Evolutionary conservation across 2,797 vertebrate species (phyloP).

Genomic region (Clarias laeviceps): DNA sequence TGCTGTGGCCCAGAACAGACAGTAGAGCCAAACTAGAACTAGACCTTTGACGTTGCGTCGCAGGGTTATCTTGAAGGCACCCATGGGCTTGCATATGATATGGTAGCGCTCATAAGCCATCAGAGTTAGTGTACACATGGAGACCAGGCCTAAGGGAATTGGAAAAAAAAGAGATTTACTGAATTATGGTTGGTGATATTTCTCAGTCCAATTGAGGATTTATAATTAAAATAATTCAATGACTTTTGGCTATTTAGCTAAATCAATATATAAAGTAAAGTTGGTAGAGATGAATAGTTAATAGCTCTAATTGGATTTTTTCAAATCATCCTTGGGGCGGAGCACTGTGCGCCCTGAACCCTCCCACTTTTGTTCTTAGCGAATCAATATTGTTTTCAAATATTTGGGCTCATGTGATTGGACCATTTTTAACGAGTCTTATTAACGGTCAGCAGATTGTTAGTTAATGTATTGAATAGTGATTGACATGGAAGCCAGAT

Average conservation of each 20-base stretch:
- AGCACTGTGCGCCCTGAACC: too few relatives aligned
- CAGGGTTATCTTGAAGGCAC: constrained; percentile 65
- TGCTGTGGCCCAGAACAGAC: constrained; percentile 71
- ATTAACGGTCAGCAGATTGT: too few relatives aligned
- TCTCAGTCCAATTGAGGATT: background rate
- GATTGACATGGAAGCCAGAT: too few relatives aligned
- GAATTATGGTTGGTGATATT: background rate
- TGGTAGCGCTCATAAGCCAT: constrained; percentile 74
- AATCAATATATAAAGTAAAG: too few relatives aligned
- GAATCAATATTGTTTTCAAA: too few relatives aligned
- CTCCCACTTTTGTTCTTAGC: too few relatives aligned
- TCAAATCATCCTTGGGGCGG: too few relatives aligned
- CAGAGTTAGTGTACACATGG: constrained; percentile 74
- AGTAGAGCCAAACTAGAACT: constrained; percentile 70
- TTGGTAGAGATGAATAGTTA: background rate
- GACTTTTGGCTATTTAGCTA: background rate
- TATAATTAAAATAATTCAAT: background rate
- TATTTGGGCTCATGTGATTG: too few relatives aligned
- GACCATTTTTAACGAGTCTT: too few relatives aligned
- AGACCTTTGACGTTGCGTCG: constrained; percentile 65
- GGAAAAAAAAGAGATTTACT: background rate
- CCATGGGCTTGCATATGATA: constrained; percentile 69
- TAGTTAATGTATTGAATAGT: too few relatives aligned
- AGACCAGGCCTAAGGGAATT: constrained; percentile 69
- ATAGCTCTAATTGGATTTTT: too few relatives aligned